Percentiles rank a stretch among this genome's conserved stretches.
phyloP scores from a whole-genome alignment of 2,797 vertebrate species.

The Poecilia gillii region DNA sequence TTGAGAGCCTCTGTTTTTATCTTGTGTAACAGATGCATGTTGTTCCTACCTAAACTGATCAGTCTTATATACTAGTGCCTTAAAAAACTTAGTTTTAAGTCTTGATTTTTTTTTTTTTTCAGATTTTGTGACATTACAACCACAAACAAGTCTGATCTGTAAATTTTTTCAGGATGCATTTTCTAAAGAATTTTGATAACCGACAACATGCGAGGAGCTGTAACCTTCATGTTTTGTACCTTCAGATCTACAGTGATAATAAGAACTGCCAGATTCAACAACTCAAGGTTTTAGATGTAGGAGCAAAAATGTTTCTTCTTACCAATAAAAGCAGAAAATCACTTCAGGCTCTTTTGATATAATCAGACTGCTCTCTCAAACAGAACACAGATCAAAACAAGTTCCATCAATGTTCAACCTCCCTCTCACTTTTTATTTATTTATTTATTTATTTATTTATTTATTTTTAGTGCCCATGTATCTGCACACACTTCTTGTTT shows the following conservation, averaged over 20 bases:
- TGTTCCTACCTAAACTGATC: neutral
- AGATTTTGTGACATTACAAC: neutral
- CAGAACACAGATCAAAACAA: conserved; percentile 13
- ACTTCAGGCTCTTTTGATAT: neutral
- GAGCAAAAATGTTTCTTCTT: neutral
- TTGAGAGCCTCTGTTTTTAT: neutral
- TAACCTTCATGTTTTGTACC: conserved; percentile 21
- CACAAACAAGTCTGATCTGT: neutral
- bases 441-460: too few relatives aligned
- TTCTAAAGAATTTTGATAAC: neutral
- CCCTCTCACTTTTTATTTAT: conserved; percentile 12
- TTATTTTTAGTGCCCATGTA: conserved; percentile 29
- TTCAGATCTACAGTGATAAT: conserved; percentile 44
- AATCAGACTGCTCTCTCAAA: conserved; percentile 14
- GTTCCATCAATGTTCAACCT: conserved; percentile 4
- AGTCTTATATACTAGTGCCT: neutral
- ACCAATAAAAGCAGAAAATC: neutral
- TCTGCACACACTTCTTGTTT: conserved; percentile 14
- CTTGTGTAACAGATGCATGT: neutral
- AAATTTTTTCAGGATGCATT: neutral
- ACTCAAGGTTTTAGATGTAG: conserved; percentile 29
- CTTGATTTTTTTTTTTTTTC: neutral
- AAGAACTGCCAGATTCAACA: conserved; percentile 22
- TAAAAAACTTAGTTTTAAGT: neutral
- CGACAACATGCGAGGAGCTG: neutral